Base-by-base conservation (phyloP, 2,888 invertebrate genomes). In the Cephus spinipes region DNA sequence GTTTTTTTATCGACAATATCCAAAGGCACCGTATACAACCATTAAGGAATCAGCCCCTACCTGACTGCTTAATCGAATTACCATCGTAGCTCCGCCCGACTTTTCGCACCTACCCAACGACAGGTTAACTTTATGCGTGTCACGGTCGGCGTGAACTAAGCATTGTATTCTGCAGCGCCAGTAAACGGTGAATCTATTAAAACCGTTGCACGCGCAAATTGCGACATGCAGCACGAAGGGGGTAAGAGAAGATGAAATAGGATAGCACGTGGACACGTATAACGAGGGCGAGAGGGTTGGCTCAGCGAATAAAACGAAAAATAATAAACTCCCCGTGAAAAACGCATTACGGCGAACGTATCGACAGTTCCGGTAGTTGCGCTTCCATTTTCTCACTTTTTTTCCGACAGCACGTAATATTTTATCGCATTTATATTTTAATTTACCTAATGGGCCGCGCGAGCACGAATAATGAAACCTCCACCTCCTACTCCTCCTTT, bases 371-470 rank as follows among this genome's bases (percentile, higher is more conserved):
- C 55, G 55, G 55, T 23, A 55, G 55, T 55, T 55, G 23, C 23
- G 23, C 55, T 9, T 23, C 55, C 55, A 55, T 55, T 55, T 55
- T 55, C 55, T 55, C 55, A 40, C 40, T 23, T 55, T 55, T 55
- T 55, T 32, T 23, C 23, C 9, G 23, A 55, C 55, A 23, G 71
- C 32, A 71, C 71, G 71, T 33, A 33, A 71, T 33, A 71, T 71
- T 71, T 71, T 76, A 78, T 76, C 73, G 69, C 73, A 78, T 74
- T 71, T 68, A 73, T 78, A 75, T 78, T 78, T 75, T 76, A 69
- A 78, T 78, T 78, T 76, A 32, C 71, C 78, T 78, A 76, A 78
- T 76, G 78, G 78, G 15, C 71, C 71, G 73, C 73, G 75, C 73
- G 78, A 75, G 74, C 75, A 15, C 75, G 75, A 78, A 78, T 78